Evolutionary conservation across 2,888 invertebrate species (phyloP).

Genomic region (Campoletis raptor): DNA sequence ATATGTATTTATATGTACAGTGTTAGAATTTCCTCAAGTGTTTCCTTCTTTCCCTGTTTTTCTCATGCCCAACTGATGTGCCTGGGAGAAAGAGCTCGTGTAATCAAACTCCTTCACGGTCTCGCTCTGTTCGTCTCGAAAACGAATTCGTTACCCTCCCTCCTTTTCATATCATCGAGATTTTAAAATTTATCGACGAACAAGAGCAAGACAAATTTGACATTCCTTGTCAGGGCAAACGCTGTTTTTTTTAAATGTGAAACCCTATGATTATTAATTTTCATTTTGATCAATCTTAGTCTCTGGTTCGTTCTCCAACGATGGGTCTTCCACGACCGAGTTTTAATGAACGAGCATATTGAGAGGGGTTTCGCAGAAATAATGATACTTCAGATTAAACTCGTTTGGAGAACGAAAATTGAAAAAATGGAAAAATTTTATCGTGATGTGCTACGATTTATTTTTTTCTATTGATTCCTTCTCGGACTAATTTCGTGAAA

Average conservation of each 20-base stretch:
- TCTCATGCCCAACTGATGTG: conserved; percentile 43
- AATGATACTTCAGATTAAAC: not conserved
- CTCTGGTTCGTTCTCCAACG: not conserved
- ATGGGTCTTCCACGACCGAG: not conserved
- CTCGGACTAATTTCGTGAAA: not conserved
- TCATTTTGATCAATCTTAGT: conserved; percentile 5
- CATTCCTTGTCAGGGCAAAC: not conserved
- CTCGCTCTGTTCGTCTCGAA: conserved; percentile 66
- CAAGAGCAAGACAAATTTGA: not conserved
- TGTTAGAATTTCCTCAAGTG: conserved; percentile 67
- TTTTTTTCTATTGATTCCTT: not conserved
- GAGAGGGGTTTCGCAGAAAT: conserved; percentile 42
- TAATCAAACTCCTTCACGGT: conserved; percentile 68
- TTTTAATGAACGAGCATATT: conserved; percentile 48
- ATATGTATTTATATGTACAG: not conserved
- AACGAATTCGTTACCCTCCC: conserved; percentile 53
- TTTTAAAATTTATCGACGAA: not conserved
- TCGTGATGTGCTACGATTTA: not conserved
- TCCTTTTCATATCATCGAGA: not conserved
- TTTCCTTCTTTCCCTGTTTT: conserved; percentile 65
- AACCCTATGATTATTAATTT: conserved; percentile 10
- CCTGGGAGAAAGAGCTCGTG: conserved; percentile 58
- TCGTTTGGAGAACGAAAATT: conserved; percentile 2
- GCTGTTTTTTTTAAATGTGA: not conserved
- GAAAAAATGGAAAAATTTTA: conserved; percentile 24